A percentile compares a stretch with the other conserved stretches of the same genome.
Evolutionary conservation across 2,888 invertebrate genomes (phyloP).

Genomic region (Rugalucina vietnamica): DNA sequence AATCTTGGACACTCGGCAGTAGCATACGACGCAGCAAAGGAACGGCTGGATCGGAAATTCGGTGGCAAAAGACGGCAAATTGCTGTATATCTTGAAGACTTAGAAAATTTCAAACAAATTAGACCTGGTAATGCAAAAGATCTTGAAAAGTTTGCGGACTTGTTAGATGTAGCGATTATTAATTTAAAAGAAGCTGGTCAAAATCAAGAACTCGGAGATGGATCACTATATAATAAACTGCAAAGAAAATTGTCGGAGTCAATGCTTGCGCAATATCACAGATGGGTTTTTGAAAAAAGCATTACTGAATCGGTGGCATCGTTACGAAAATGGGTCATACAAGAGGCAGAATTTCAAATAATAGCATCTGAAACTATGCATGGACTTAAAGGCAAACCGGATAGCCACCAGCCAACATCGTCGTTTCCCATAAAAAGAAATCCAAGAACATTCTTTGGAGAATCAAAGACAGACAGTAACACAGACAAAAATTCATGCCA

Average conservation of each 20-base stretch:
- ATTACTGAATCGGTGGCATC: conserved; percentile 8
- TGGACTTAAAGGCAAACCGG: conserved; percentile 14
- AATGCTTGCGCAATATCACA: conserved; percentile 34
- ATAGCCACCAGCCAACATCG: background rate
- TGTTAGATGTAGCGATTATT: conserved; percentile 8
- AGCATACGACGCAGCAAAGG: conserved; percentile 32
- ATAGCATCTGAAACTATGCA: conserved; percentile 27
- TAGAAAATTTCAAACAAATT: background rate
- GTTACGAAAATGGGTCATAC: conserved; percentile 4
- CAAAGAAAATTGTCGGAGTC: conserved; percentile 28
- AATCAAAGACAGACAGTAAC: background rate
- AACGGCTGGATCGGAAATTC: conserved; percentile 25
- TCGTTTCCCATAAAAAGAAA: background rate
- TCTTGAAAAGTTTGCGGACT: conserved; percentile 21
- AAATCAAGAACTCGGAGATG: background rate
- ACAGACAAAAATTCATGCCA: background rate
- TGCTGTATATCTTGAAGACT: background rate
- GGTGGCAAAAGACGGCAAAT: conserved; percentile 12
- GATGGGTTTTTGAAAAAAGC: conserved; percentile 31
- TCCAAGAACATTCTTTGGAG: conserved; percentile 3
- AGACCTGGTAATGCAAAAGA: conserved; percentile 10
- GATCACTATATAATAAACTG: conserved; percentile 8
- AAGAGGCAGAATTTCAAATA: conserved; percentile 25
- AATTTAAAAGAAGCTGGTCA: conserved; percentile 9
- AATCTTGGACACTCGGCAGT: conserved; percentile 29